Evolutionary conservation across 1,140 invertebrate species (phyloP), one percentile per base, ranked within the genome.

Genomic region (Halictus rubicundus): DNA sequence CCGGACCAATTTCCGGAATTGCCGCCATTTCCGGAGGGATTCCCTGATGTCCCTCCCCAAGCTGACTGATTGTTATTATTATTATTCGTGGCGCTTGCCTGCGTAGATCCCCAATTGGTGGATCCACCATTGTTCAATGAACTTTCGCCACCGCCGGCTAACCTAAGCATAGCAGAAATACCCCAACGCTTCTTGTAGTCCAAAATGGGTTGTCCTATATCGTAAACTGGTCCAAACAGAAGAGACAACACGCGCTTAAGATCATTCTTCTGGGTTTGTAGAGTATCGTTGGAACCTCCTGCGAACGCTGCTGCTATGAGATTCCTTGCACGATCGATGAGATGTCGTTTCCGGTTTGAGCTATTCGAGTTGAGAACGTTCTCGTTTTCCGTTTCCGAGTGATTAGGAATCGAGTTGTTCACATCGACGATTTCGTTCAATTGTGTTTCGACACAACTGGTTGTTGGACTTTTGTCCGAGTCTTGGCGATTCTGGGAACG

Each of bases 91-190:
- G 94, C 93, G 88, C 95, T 95, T 74, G 94, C 93, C 83, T 96
- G 95, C 59, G 95, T 94, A 65, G 95, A 95, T 61, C 95, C 96
- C 96, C 96, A 97, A 78, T 95, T 96, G n/a, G 94, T 92, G 57
- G 95, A 95, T 71, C 90, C 91, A 70, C 95, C 95, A 84, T 95
- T 95, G 89, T 96, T 96, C 65, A 97, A 94, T 32, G 96, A 96
- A 91, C 95, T 96, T 90, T 97, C 96, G 54, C 96, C 96, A 37
- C 96, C 96, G 63, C 96, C 96, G 61, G 94, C 92, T n/a, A 97
- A 93, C 42, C 71, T 96, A 32, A 94, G 78, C 96, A 88, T 46
- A 93, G 91, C 32, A 87, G 91, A 54, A 25, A 95, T 94, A 54
- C 94, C 95, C 95, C 95, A 96, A 60, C 92, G 89, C 68, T 84